These are phyloP conservation scores for Zaprionus lineosus DNA, from an alignment of 2,888 invertebrate species.

Conservation along the genomic window DNA sequence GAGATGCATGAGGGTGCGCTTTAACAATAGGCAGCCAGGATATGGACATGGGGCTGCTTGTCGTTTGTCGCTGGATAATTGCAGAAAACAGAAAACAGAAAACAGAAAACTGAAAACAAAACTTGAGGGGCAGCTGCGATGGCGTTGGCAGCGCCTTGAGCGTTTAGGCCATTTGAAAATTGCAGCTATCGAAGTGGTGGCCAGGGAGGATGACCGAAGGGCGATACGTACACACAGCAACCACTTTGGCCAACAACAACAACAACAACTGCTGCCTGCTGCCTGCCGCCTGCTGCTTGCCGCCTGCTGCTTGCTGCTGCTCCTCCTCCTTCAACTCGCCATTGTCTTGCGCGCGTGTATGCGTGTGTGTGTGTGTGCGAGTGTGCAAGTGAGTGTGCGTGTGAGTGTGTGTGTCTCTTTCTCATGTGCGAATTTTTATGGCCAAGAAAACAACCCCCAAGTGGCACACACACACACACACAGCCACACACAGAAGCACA, in stretches of 20 bases:
- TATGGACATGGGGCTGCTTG: constrained; percentile 41
- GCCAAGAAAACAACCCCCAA: constrained; percentile 71
- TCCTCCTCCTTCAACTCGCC: constrained; percentile 38
- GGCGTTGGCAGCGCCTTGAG: constrained; percentile 58
- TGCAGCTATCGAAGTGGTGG: constrained; percentile 54
- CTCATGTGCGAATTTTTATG: constrained; percentile 74
- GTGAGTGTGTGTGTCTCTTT: constrained; percentile 25
- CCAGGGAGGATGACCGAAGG: constrained; percentile 23
- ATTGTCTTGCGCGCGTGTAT: constrained; percentile 45
- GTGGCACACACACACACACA: constrained; percentile 45
- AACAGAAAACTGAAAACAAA: constrained; percentile 34
- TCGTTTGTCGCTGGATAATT: constrained; percentile 55
- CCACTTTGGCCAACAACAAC: too few relatives aligned
- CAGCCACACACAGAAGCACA: too few relatives aligned
- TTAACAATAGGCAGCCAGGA: constrained; percentile 60
- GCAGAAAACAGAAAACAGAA: constrained; percentile 41
- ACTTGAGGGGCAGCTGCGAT: constrained; percentile 49
- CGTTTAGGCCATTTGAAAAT: constrained; percentile 76
- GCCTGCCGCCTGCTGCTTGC: constrained; percentile 3
- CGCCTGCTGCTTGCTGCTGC: constrained; percentile 13
- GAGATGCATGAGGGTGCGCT: too few relatives aligned
- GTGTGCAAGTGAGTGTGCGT: constrained; percentile 6
- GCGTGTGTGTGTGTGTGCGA: neutral
- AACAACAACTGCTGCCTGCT: constrained; percentile 26
- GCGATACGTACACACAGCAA: too few relatives aligned